Evolutionary conservation across 53 echinoderm and acorn worm genomes (phyloP), one percentile per base, ranked within the genome.

Genomic region (Paracentrotus lividus): DNA sequence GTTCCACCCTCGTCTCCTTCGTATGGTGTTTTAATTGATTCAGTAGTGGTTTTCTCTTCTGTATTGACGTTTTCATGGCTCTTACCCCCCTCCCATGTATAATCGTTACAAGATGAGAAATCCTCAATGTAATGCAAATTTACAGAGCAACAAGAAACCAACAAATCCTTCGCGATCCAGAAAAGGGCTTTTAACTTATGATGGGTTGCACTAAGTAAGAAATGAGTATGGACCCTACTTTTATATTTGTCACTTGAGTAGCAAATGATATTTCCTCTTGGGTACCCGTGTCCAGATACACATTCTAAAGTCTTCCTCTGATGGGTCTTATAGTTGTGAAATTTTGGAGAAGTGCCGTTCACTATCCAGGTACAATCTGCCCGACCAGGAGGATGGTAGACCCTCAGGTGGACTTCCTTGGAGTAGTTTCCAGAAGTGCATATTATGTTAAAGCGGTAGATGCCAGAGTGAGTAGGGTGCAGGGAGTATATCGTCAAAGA

Each of bases 271-370:
- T 36, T 72, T 72, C 40, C 72, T 72, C 72, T 72, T 18, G 72
- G 72, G 21, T 40, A 7, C 9, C 72, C 72, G 0, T 27, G 1
- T 18, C 10, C 16, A 72, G 72, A 34, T 15, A 20, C 40, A 40
- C 72, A 72, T 72, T 72, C 72, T 16, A 72, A 20, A 0, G 72
- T 72, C 2, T 20, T 4, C 6, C 72, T 38, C 21, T 38, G 38
- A 40, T 40, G 0, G 34, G 29, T 36, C 4, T 72, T 36, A 4
- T 38, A 21, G 72, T 72, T 72, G 5, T 72, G 4, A 18, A 72
- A 72, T 36, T 72, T 72, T 6, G 72, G 72, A n/a, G n/a, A 72
- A 72, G 36, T 20, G 34, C 72, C 72, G 72, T 72, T 72, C 40
- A 38, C 72, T 27, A 72, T 72, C 72, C 72, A 72, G 36, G 72